Evolutionary conservation across 2,888 invertebrate genomes (phyloP), one percentile per base, ranked within the genome.

Genomic region (Lacanobia wlatinum): DNA sequence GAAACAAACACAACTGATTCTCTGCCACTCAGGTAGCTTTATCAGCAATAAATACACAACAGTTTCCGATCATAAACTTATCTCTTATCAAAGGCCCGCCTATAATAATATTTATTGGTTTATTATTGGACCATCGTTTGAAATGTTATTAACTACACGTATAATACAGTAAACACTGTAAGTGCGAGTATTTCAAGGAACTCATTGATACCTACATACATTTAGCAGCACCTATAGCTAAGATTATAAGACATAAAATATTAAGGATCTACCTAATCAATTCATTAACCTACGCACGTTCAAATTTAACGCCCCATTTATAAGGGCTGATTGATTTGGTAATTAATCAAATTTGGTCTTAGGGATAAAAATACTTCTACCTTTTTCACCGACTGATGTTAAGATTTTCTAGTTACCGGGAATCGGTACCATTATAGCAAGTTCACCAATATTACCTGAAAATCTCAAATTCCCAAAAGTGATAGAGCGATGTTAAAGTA

Each of bases 21-120:
- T 65, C 48, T 34, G 63, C 56, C 66, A 48, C 82, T 64, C 67
- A 76, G 70, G 65, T 77, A 60, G 59, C 21, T 66, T 80, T 81
- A 78, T 77, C 82, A 81, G 78, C 78, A 73, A 77, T 80, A 77
- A 81, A 73, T 73, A 69, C 63, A 23, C 60, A 77, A 77, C 58
- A 73, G 66, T 66, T 69, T 38, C 38, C 34, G 59, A 80, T 69
- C 68, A 69, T 66, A 59, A 66, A 48, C 48, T 16, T 56, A 21
- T 34, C 3, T 28, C n/a, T 46, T 59, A 69, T 77, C 77, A 80
- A 81, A 73, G 62, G 28, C 48, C 43, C 52, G 58, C 28, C 46
- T 53, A 18, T 67, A 59, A 72, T 76, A 66, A 76, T 76, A 80
- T 72, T 65, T 68, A 72, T 48, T 66, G 50, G 16, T 61, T 61